Percentiles rank a stretch among this genome's conserved stretches.
These are phyloP conservation scores for Drosophila gunungcola DNA, from an alignment of 1,140 invertebrate species.

Conservation along the genomic window DNA sequence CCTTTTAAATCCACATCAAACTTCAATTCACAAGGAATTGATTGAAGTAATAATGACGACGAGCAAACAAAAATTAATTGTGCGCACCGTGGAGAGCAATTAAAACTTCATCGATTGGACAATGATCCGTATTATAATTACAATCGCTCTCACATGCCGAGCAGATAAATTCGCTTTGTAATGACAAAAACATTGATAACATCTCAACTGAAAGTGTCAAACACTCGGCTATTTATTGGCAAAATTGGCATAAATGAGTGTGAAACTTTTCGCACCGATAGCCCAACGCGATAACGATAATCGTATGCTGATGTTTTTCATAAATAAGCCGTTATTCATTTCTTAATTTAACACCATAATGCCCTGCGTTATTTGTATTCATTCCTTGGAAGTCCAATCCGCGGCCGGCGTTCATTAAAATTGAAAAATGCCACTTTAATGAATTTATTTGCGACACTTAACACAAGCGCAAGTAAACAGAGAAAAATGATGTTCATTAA, in stretches of 20 bases:
- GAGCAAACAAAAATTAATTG: conserved; percentile 4
- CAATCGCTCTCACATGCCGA: conserved; percentile 3
- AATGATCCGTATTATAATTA: conserved; percentile 21
- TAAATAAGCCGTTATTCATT: conserved; percentile 72
- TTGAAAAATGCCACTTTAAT: conserved; percentile 83
- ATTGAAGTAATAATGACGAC: not conserved
- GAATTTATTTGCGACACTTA: conserved; percentile 83
- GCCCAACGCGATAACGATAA: conserved; percentile 10
- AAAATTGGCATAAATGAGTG: conserved; percentile 19
- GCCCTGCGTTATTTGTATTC: conserved; percentile 54
- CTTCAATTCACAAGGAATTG: not conserved
- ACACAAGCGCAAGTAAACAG: conserved; percentile 75
- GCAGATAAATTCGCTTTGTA: conserved; percentile 20
- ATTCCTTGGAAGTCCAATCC: conserved; percentile 55
- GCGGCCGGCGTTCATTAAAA: conserved; percentile 66
- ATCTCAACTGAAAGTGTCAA: conserved; percentile 19
- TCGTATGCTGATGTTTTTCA: conserved; percentile 43
- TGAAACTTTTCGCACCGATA: conserved; percentile 18
- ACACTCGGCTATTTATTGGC: conserved; percentile 32
- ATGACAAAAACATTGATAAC: conserved; percentile 36
- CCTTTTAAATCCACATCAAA: not conserved
- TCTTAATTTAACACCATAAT: conserved; percentile 49
- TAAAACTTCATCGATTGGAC: conserved; percentile 28
- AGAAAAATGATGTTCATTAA: conserved; percentile 81
- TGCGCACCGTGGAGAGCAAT: conserved; percentile 23